A percentile compares a stretch with the other conserved stretches of the same genome.
phyloP scores from a whole-genome alignment of 2,888 invertebrate species.

The Diaphora mendica region DNA sequence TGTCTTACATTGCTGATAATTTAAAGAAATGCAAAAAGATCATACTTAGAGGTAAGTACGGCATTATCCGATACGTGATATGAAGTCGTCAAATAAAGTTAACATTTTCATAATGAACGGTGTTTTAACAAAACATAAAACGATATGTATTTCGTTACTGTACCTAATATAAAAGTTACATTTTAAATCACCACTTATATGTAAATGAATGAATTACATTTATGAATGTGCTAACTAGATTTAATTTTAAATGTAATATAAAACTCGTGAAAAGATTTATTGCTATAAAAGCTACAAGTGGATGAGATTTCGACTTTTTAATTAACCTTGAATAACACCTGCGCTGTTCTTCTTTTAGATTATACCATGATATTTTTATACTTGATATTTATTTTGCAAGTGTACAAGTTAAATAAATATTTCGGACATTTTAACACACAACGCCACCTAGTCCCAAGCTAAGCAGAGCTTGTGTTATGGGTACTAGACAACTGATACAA shows the following conservation, averaged over 20 bases:
- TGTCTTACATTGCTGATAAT: neutral
- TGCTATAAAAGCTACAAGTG: slow-evolving; percentile 13
- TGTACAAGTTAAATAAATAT: no score
- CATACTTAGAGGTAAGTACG: neutral
- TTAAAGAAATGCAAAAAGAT: neutral
- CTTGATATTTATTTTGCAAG: slow-evolving; percentile 10
- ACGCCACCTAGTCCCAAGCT: no score
- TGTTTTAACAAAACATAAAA: neutral
- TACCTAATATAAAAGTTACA: neutral
- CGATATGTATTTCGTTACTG: neutral
- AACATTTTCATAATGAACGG: neutral
- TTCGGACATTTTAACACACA: no score
- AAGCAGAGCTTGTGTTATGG: no score
- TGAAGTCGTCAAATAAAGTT: neutral
- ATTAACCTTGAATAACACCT: slow-evolving; percentile 14
- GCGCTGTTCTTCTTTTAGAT: slow-evolving; percentile 18
- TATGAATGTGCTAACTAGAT: neutral
- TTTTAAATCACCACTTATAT: neutral
- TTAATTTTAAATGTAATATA: neutral
- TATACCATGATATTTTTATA: slow-evolving; percentile 14
- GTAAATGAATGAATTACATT: neutral
- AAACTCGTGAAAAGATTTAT: slow-evolving; percentile 5
- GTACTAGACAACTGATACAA: no score
- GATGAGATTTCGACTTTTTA: slow-evolving; percentile 17
- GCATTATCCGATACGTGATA: no score